A percentile compares a stretch with the other conserved stretches of the same genome.
Conservation (phyloP, 2,797 vertebrate genomes). For the Phalanger gymnotis region DNA sequence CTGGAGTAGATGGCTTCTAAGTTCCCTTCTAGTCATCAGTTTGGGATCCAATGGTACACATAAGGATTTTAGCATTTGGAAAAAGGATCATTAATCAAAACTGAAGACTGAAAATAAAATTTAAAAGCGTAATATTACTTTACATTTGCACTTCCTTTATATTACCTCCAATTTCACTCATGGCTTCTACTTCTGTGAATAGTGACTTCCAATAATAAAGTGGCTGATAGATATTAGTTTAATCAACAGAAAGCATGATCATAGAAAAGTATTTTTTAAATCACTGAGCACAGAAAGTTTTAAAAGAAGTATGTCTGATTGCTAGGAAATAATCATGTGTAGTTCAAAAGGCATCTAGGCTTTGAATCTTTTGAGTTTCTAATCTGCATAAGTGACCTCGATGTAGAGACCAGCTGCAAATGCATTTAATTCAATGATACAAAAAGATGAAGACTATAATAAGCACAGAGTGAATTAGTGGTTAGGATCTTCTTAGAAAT, state of each 20-base stretch:
- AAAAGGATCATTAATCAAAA: not conserved
- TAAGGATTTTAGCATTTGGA: not conserved
- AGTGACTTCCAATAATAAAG: slow-evolving; percentile 54
- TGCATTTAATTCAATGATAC: slow-evolving; percentile 60
- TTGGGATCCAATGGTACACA: not conserved
- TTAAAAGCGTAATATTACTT: not conserved
- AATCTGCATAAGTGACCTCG: slow-evolving; percentile 59
- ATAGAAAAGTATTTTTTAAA: slow-evolving; percentile 66
- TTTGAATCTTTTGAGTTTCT: slow-evolving; percentile 64
- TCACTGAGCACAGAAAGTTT: slow-evolving; percentile 61
- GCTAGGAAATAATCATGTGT: slow-evolving; percentile 54
- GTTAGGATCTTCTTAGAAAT: not conserved
- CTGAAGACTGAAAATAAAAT: slow-evolving; percentile 33
- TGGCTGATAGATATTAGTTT: slow-evolving; percentile 21
- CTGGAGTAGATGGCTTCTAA: not conserved
- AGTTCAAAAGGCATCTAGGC: slow-evolving; percentile 47
- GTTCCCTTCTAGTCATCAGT: not conserved
- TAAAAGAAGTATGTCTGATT: slow-evolving; percentile 57
- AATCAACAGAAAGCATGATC: slow-evolving; percentile 23
- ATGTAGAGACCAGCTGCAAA: slow-evolving; percentile 65
- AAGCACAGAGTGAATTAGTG: slow-evolving; percentile 42
- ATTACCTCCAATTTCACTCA: slow-evolving; percentile 20
- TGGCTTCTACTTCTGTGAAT: slow-evolving; percentile 15
- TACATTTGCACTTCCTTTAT: slow-evolving; percentile 35
- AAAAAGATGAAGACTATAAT: slow-evolving; percentile 40